Base-by-base conservation (phyloP, 2,888 invertebrate species). In the Latheticus oryzae region DNA sequence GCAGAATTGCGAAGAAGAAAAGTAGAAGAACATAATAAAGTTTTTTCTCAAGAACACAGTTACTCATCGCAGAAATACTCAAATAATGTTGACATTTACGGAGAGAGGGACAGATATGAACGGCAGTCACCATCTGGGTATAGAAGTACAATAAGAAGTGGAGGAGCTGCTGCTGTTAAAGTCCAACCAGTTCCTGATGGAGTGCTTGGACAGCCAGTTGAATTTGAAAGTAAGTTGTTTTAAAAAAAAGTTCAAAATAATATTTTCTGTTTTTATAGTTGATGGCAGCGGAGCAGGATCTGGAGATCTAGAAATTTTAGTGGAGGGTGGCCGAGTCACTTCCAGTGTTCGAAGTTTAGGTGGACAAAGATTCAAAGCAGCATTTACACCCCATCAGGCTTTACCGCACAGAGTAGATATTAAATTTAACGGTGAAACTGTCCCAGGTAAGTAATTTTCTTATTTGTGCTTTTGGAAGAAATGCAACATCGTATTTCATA, bases 251-350 rank as follows among this genome's bases (percentile, higher is more conserved):
- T 26, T 13, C 24, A 9, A 9, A 50, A 32, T 4, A n/a, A n/a
- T n/a, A n/a, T n/a, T n/a, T 19, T 43, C 43, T 37, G 17, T 35
- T 58, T 58, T 63, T 74, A 78, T 74, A 95, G 95, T 98, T 79
- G 97, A 98, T 79, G 96, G 97, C 52, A 91, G 93, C 56, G 86
- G 88, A 64, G 97, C 97, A n/a, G 97, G 97, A 23, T 93, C 95
- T 1, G 98, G 97, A 8, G 96, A 97, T 79, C 80, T 98, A 65
- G 97, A 97, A 79, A 91, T 98, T 65, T 85, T 97, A 63, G 96
- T 97, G 4, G 96, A 97, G 73, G 96, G 95, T 24, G 93, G 96
- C 2, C 88, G 95, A 62, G 96, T 97, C 15, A 94, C 95, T 4
- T 97, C 97, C 68, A 94, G 94, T 48, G 96, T 98, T 7, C 85